These are phyloP conservation scores for Dendroctonus valens DNA, from an alignment of 1,140 invertebrate species.

Conservation along the genomic window DNA sequence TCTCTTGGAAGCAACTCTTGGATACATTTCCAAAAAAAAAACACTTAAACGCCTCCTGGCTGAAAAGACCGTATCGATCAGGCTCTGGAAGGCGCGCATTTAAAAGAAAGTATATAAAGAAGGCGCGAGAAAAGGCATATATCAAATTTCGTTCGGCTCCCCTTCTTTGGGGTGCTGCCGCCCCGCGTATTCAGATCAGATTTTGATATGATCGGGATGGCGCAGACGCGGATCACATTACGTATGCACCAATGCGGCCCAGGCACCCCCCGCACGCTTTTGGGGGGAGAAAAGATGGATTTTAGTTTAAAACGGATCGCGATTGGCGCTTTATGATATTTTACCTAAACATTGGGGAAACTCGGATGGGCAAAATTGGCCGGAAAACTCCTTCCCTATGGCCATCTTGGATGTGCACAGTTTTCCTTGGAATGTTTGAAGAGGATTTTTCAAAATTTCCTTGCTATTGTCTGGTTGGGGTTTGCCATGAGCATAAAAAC, in stretches of 20 bases:
- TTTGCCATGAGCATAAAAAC: no score
- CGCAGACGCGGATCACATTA: constrained; percentile 43
- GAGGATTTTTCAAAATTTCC: no score
- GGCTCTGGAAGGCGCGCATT: constrained; percentile 8
- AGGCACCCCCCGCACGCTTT: constrained; percentile 31
- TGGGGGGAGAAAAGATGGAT: constrained; percentile 36
- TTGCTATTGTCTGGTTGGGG: no score
- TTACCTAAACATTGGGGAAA: constrained; percentile 10
- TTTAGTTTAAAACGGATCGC: constrained; percentile 42
- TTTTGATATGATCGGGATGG: constrained; percentile 37
- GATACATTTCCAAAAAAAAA: background rate
- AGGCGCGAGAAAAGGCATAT: constrained; percentile 28
- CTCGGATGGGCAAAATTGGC: constrained; percentile 1
- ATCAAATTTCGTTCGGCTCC: constrained; percentile 21
- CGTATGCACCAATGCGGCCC: constrained; percentile 44
- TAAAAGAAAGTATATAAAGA: constrained; percentile 28
- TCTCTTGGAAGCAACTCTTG: no score
- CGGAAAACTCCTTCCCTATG: no score
- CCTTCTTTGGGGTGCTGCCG: constrained; percentile 18
- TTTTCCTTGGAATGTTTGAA: no score
- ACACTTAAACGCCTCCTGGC: constrained; percentile 3
- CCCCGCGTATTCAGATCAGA: constrained; percentile 44
- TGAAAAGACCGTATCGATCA: constrained; percentile 18
- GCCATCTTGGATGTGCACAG: no score
- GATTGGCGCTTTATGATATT: constrained; percentile 41